Evolutionary conservation across 2,888 invertebrate genomes (phyloP), one percentile per base, ranked within the genome.

Genomic region (Chymomyza procnemis): DNA sequence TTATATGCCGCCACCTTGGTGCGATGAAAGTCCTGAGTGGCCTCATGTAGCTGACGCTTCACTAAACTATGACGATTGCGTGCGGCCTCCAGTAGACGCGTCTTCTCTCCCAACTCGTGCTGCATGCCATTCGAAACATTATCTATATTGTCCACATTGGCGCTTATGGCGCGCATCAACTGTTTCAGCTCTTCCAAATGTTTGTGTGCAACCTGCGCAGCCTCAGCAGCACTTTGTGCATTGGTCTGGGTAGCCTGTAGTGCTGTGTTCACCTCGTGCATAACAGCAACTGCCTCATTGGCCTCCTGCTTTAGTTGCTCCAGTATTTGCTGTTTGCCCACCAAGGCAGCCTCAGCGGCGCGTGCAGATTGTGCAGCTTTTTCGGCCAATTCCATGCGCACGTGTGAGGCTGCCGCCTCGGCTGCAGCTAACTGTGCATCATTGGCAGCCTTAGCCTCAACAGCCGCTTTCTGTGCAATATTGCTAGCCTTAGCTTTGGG

Each of bases 371-470:
- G 93, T 21, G 93, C 89, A 0, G 94, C 94, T 82, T 94, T 94
- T 78, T 94, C 94, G 0, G 94, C 94, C 63, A 95, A 87, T 89
- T 94, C 94, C 0, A 93, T 92, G 90, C 94, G 94, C 0, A 93
- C 93, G 92, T 95, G 94, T 12, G 94, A 94, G 0, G 94, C 93
- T 84, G 93, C 93, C 79, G 95, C 94, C 0, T 94, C 94, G 52
- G 94, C 94, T 55, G 94, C 93, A 0, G 95, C 95, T 0, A 94
- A 94, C 83, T 94, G 94, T 0, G 95, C 94, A 85, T 94, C 94
- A 63, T 94, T 93, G 0, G 95, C 95, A 0, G 95, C 95, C 58
- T 80, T 79, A 5, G 95, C 94, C 87, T 94, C 94, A 65, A 94
- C 93, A 0, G 95, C 95, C 0, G 95, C 94, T 78, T 94, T 94